A percentile compares a stretch with the other conserved stretches of the same genome.
Evolutionary conservation across 2,113 vertebrate genomes (phyloP).

Genomic region (Pipra filicauda): DNA sequence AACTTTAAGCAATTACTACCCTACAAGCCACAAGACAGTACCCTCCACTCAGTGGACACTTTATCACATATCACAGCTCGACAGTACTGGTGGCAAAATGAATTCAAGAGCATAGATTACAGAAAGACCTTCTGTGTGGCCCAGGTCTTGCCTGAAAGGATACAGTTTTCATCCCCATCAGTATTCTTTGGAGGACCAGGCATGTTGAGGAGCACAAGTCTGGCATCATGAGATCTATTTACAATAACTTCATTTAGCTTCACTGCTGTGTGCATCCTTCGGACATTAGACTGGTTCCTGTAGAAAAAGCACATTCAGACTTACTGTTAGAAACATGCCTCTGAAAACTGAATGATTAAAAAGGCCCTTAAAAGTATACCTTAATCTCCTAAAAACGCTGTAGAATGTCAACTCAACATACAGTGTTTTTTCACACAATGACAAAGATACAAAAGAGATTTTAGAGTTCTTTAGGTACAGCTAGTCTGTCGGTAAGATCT

Average conservation of each 20-base stretch:
- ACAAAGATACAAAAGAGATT: not conserved
- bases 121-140: not conserved
- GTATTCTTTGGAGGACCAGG: slow-evolving; percentile 94
- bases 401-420: not conserved
- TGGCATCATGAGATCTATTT: slow-evolving; percentile 93
- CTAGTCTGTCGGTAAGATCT: not conserved
- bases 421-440: not conserved
- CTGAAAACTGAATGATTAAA: not conserved
- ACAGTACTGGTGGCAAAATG: not conserved
- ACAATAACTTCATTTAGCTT: slow-evolving; percentile 98
- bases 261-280: slow-evolving; percentile 97
- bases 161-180: slow-evolving; percentile 98
- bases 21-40: not conserved
- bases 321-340: not conserved
- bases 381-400: not conserved
- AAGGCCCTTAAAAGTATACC: not conserved
- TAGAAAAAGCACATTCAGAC: not conserved
- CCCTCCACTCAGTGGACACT: not conserved
- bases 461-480: not conserved
- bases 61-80: not conserved
- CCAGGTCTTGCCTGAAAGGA: slow-evolving; percentile 75
- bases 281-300: slow-evolving; percentile 95
- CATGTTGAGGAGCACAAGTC: slow-evolving; percentile 97
- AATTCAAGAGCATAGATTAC: not conserved
- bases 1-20: not conserved